Percentiles rank a stretch among this genome's conserved stretches.
phyloP scores from a whole-genome alignment of 2,113 vertebrate species.

The Lepus americanus region DNA sequence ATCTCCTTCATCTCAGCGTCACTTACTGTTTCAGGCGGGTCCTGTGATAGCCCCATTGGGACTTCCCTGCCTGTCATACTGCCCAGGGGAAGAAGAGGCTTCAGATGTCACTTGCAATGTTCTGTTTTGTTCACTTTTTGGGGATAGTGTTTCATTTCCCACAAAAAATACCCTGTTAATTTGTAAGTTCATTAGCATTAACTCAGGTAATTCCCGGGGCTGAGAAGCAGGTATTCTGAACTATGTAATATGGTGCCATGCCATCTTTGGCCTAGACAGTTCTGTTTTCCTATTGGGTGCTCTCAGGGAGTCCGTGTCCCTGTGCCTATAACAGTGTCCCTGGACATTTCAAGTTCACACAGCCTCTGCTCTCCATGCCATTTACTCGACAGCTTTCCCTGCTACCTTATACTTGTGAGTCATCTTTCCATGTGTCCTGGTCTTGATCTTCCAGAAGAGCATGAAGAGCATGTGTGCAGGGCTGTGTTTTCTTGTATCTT shows the following conservation, averaged over 20 bases:
- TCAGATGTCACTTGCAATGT: neutral
- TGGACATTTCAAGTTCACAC: neutral
- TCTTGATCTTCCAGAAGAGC: neutral
- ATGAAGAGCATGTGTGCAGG: neutral
- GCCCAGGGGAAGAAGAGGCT: neutral
- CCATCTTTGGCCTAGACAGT: neutral
- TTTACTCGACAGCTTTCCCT: neutral
- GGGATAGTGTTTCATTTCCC: neutral
- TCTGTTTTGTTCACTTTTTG: neutral
- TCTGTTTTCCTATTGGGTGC: neutral
- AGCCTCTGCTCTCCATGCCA: neutral
- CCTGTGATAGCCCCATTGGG: neutral
- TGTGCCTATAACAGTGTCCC: neutral
- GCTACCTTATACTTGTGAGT: neutral
- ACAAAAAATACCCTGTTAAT: neutral
- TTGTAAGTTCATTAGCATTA: neutral
- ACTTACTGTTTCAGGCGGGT: neutral
- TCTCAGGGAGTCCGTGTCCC: neutral
- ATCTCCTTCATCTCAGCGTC: neutral
- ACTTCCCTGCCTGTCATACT: neutral
- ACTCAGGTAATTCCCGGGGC: neutral
- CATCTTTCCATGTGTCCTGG: neutral
- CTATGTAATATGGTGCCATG: neutral
- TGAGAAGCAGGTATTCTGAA: neutral
- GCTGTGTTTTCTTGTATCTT: neutral